A percentile compares a stretch with the other conserved stretches of the same genome.
These are phyloP conservation scores for Punctoribates punctum DNA, from an alignment of 2,888 invertebrate species.

Conservation along the genomic window DNA sequence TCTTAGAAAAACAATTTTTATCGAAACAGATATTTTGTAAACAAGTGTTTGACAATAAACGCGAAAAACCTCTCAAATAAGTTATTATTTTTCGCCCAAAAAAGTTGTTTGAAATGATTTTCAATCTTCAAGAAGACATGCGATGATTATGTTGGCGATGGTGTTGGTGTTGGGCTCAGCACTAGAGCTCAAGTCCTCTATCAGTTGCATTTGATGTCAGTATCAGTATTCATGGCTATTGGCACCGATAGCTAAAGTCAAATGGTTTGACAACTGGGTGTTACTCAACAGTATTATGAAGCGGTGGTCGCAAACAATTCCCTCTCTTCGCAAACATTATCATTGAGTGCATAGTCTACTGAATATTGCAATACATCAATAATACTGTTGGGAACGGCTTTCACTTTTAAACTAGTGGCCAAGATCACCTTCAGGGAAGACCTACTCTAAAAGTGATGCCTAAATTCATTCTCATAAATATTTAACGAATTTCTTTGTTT, in stretches of 20 bases:
- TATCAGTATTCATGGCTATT: neutral
- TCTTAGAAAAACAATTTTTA: no score
- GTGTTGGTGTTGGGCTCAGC: neutral
- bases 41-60: no score
- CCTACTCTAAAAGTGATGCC: no score
- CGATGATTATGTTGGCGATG: slow-evolving; percentile 4
- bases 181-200: neutral
- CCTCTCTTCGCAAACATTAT: neutral
- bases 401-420: no score
- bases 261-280: slow-evolving; percentile 20
- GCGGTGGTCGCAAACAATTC: neutral
- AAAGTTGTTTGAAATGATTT: neutral
- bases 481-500: no score
- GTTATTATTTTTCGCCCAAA: neutral
- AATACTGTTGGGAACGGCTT: no score
- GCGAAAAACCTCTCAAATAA: no score
- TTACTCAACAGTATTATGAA: neutral
- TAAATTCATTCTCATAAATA: no score
- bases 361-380: no score
- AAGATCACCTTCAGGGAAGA: no score
- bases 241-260: neutral
- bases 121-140: neutral
- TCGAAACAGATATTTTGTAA: no score
- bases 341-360: no score
- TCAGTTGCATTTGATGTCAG: slow-evolving; percentile 2